phyloP scores from a whole-genome alignment of 2,888 invertebrate genomes.

The Drosophila limbata region DNA sequence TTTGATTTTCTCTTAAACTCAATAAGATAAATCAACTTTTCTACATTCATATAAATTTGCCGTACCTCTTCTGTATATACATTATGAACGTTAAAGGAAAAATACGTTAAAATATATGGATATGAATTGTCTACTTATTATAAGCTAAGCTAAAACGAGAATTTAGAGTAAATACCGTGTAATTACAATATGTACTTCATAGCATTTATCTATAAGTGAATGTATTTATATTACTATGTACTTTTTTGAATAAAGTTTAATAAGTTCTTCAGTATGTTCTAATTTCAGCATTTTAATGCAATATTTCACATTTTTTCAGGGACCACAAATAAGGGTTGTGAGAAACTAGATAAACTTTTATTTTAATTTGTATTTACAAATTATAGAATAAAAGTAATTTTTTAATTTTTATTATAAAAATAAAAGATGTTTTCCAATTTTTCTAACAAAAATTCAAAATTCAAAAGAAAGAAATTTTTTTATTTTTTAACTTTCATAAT shows the following conservation, averaged over 20 bases:
- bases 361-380: too few relatives aligned
- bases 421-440: too few relatives aligned
- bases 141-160: background rate
- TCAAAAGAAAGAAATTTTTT: too few relatives aligned
- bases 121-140: background rate
- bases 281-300: too few relatives aligned
- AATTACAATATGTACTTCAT: conserved; percentile 6
- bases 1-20: background rate
- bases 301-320: too few relatives aligned
- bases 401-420: too few relatives aligned
- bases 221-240: conserved; percentile 10
- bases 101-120: background rate
- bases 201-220: conserved; percentile 1
- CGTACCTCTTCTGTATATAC: conserved; percentile 5
- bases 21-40: background rate
- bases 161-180: background rate
- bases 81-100: background rate
- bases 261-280: background rate
- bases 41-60: background rate
- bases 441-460: too few relatives aligned
- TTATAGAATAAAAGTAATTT: too few relatives aligned
- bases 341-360: too few relatives aligned
- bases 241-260: conserved; percentile 17
- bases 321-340: too few relatives aligned
- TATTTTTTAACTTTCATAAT: too few relatives aligned